Evolutionary conservation across 2,797 vertebrate genomes (phyloP), one percentile per base, ranked within the genome.

Genomic region (Ataeniobius toweri): DNA sequence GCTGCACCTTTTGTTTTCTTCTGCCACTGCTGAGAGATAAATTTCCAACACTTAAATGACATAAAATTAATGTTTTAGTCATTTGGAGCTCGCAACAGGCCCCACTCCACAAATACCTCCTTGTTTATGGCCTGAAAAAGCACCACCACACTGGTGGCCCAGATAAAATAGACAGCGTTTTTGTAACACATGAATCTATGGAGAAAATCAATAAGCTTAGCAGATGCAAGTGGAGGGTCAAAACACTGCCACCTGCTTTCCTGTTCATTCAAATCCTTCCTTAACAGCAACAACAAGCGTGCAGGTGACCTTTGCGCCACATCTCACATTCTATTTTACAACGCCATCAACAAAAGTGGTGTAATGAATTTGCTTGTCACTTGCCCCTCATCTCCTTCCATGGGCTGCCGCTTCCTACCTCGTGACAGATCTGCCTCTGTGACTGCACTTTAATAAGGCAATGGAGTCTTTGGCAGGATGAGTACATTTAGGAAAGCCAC

Each of bases 381-480:
- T 50, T 2, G 65, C 79, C 79, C 50, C 81, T 88, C 81, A 76
- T 84, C 79, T 74, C 74, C 26, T 78, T 73, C 79, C 77, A 71
- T 2, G 73, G 72, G 83, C 74, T 58, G 73, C 76, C 39, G n/a
- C 55, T 69, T 79, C 74, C 81, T 44, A 61, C 83, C 61, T 73
- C 12, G 1, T 46, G 9, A 77, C 86, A 73, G 68, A 44, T 6
- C 79, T 73, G 75, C 78, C 76, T 78, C 73, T 80, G 74, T 79
- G 79, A 72, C 80, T 85, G 78, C 81, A 80, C 87, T 93, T 94
- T 93, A 94, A 94, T 95, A 95, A 93, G 83, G 88, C 90, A 67
- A 94, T 95, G 91, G 91, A 91, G 82, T 92, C 80, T 90, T 88
- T 95, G 94, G 94, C 94, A 95, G 89, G 86, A 89, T 84, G 74